Conservation (phyloP, 2,888 invertebrate genomes). For the Pyrgus malvae region DNA sequence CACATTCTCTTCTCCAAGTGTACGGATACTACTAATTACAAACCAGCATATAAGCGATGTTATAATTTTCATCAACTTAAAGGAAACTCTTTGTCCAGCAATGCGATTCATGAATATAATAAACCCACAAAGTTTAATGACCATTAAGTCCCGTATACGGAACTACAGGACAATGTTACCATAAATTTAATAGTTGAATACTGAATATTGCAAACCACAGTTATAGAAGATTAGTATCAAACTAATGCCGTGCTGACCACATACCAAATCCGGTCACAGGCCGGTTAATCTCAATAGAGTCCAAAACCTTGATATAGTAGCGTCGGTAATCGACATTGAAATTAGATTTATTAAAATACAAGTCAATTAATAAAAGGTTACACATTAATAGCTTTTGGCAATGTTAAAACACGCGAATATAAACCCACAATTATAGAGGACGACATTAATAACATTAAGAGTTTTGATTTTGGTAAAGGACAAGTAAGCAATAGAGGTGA, state of each 20-base stretch:
- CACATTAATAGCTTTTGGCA: neutral
- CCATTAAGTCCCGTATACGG: too few species aligned
- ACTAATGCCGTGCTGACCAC: constrained; percentile 11
- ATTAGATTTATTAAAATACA: neutral
- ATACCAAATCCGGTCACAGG: constrained; percentile 13
- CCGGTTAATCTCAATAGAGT: constrained; percentile 14
- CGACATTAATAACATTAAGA: too few species aligned
- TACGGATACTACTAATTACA: too few species aligned
- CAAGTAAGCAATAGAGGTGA: too few species aligned
- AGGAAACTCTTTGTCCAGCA: too few species aligned
- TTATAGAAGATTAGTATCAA: constrained; percentile 11
- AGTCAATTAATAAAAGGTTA: constrained; percentile 2
- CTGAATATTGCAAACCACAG: constrained; percentile 3
- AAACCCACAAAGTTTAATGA: too few species aligned
- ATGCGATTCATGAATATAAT: too few species aligned
- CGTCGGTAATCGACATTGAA: constrained; percentile 7
- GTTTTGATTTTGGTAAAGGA: too few species aligned
- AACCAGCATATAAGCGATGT: too few species aligned
- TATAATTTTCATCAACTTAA: too few species aligned
- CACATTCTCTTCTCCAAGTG: too few species aligned
- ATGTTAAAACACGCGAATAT: neutral
- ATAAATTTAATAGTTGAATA: neutral
- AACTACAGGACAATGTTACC: too few species aligned
- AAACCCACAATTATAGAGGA: neutral
- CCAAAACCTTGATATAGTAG: constrained; percentile 11